Percentiles rank a stretch among this genome's conserved stretches.
Conservation (phyloP, 2,113 vertebrate genomes). For the Cynoglossus semilaevis region DNA sequence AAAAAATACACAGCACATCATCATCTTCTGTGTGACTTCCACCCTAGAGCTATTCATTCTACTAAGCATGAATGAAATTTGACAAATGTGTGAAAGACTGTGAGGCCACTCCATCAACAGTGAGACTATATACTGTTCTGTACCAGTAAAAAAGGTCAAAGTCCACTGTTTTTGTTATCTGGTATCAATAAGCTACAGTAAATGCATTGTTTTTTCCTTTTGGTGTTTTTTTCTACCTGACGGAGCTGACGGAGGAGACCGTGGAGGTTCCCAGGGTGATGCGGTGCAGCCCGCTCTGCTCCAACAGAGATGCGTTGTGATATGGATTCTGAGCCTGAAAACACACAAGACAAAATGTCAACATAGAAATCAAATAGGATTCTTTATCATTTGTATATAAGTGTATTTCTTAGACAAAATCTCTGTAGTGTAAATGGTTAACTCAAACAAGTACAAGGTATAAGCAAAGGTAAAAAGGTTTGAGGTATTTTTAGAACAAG, state of each 20-base stretch:
- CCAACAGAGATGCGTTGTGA: constrained; percentile 92
- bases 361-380: too few species aligned
- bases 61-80: constrained; percentile 9
- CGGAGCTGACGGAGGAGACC: constrained; percentile 95
- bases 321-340: constrained; percentile 86
- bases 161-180: neutral
- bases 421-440: too few species aligned
- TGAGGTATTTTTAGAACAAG: too few species aligned
- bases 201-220: too few species aligned
- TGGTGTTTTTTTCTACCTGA: constrained; percentile 74
- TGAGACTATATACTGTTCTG: neutral
- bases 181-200: too few species aligned
- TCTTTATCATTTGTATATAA: too few species aligned
- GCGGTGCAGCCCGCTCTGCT: constrained; percentile 96
- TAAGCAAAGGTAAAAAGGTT: too few species aligned
- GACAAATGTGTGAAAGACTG: neutral
- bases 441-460: too few species aligned
- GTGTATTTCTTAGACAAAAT: too few species aligned
- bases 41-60: constrained; percentile 21
- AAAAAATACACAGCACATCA: constrained; percentile 30
- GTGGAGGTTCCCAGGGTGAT: constrained; percentile 97
- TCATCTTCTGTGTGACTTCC: constrained; percentile 17
- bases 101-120: neutral
- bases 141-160: neutral
- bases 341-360: constrained; percentile 10